Evolutionary conservation across 2,888 invertebrate species (phyloP).

Genomic region (Hofmannophila pseudospretella): DNA sequence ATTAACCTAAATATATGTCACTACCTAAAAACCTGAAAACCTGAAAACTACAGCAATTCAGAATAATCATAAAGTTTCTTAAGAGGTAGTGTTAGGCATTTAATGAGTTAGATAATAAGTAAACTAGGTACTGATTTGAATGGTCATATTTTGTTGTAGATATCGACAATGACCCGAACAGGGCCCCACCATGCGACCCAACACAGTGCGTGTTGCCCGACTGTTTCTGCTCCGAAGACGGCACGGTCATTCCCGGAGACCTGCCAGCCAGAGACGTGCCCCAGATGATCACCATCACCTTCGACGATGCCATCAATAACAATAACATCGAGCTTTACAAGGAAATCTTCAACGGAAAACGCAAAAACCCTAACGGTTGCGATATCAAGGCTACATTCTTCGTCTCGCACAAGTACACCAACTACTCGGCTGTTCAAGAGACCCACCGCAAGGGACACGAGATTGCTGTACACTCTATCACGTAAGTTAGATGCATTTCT

Average conservation of each 20-base stretch:
- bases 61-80: too few relatives aligned
- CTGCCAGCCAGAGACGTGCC: slow-evolving; percentile 91
- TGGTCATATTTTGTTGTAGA: slow-evolving; percentile 78
- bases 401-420: slow-evolving; percentile 94
- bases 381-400: slow-evolving; percentile 95
- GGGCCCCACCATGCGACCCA: slow-evolving; percentile 93
- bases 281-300: slow-evolving; percentile 96
- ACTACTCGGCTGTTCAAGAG: slow-evolving; percentile 95
- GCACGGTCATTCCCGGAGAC: slow-evolving; percentile 91
- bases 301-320: slow-evolving; percentile 96
- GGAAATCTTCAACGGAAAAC: slow-evolving; percentile 92
- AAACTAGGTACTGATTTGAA: too few relatives aligned
- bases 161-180: slow-evolving; percentile 95
- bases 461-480: slow-evolving; percentile 95
- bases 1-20: background rate
- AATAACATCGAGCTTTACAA: slow-evolving; percentile 96
- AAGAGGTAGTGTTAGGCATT: too few relatives aligned
- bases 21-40: background rate
- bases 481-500: slow-evolving; percentile 78
- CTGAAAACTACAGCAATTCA: too few relatives aligned
- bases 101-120: too few relatives aligned
- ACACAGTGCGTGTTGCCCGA: slow-evolving; percentile 92
- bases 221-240: slow-evolving; percentile 96
- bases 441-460: slow-evolving; percentile 95
- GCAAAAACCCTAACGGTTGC: slow-evolving; percentile 95